These are phyloP conservation scores for Pelmatolapia mariae DNA, from an alignment of 2,113 vertebrate species.

Conservation along the genomic window DNA sequence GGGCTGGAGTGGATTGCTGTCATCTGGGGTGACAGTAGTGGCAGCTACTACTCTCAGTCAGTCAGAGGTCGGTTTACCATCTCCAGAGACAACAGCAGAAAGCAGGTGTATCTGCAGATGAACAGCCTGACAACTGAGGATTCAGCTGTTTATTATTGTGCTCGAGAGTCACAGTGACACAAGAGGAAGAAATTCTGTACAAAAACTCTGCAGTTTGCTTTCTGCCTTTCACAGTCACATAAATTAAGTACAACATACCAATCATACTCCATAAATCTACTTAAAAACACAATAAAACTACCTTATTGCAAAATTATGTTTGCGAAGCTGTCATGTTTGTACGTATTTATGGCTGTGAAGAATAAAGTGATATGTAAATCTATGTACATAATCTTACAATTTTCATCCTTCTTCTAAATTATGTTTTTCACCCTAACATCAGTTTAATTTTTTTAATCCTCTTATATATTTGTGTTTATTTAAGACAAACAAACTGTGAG, in stretches of 20 bases:
- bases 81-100: no score
- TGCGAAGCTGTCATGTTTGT: not conserved
- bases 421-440: not conserved
- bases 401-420: not conserved
- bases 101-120: no score
- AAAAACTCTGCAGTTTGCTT: not conserved
- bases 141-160: no score
- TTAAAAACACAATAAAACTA: not conserved
- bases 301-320: not conserved
- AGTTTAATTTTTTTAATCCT: not conserved
- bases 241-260: not conserved
- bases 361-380: not conserved
- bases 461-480: not conserved
- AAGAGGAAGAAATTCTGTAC: no score
- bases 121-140: no score
- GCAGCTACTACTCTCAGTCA: no score
- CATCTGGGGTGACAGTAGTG: not conserved
- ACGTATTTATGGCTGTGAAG: rapidly evolving
- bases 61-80: no score
- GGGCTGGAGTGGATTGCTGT: no score
- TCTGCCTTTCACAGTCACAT: rapidly evolving
- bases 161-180: no score
- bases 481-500: no score
- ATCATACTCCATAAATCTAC: not conserved
- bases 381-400: not conserved